Evolutionary conservation across 2,797 vertebrate genomes (phyloP), one percentile per base, ranked within the genome.

Genomic region (Xiphorhynchus erythropygius): DNA sequence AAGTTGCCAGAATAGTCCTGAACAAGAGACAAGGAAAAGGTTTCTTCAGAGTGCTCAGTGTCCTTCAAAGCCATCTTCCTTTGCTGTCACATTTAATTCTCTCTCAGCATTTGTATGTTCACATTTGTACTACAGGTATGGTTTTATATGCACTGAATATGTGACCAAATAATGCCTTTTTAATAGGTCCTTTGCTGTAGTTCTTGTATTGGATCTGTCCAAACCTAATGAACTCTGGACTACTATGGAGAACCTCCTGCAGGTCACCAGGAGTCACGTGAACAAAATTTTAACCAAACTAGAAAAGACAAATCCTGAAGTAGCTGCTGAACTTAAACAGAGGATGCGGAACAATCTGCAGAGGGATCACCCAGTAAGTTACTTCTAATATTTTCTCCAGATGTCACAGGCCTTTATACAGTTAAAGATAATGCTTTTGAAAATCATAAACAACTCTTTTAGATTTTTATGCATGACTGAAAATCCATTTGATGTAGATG

Each of bases 131-230:
- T 77, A 10, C 9, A 49, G 13, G 25, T 64, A 6, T 39, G 35
- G 10, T 42, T 71, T 33, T 77, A 13, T 50, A 33, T 42, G 30
- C 0, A 0, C 33, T 18, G 41, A 73, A 53, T 37, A 13, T 71
- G 42, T 67, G 70, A 86, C 47, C 25, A 83, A 32, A 32, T 71
- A 86, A 71, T 83, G 32, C 49, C 19, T 82, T 27, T 95, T 97
- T 90, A 81, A 87, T 96, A 99, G 99, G 94, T 98, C 98, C 42
- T 98, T 99, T 94, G 98, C 99, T 93, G 71, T 98, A 81, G 98
- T 99, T 90, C 98, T 99, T 56, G 97, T 99, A 60, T 77, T 99
- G 98, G 99, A 99, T 96, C 97, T 99, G 83, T 99, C 99, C 49
- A 99, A 98, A 97, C 99, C 99, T 75, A 98, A 98, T 30, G 94